Base-by-base conservation (phyloP, 2,888 invertebrate species). In the Byasa hedistus region DNA sequence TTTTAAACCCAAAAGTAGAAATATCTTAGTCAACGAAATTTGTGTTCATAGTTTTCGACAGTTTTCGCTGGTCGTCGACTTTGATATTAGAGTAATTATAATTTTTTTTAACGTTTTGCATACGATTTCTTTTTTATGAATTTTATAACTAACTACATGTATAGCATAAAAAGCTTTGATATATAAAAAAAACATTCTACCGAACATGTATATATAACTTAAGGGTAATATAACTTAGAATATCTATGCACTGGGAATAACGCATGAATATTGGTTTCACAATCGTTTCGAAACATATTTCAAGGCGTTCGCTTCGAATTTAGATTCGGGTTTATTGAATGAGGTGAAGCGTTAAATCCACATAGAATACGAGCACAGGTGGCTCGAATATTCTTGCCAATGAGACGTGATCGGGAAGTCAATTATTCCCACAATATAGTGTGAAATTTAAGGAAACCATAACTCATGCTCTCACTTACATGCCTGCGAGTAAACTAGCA, bases 321-420 rank as follows among this genome's bases (percentile, higher is more conserved):
- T 86, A 89, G 88, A 88, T 83, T 83, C 85, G 86, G 39, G 87
- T 89, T 89, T 89, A 88, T 90, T 87, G 87, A 86, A 83, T 83
- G 84, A 86, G 83, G 83, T 79, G 84, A 83, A 78, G 78, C 86
- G 86, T 85, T 89, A 90, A 89, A 89, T 85, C 85, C 89, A 87
- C 89, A 89, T 89, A 89, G 84, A 89, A 85, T 85, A 80, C 81
- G 85, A 79, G 86, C 89, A 84, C 91, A 91, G 89, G 89, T 90
- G 89, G 87, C 85, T 84, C 81, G 78, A 86, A 90, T 90, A 90
- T 87, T 88, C 54, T 79, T 85, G 85, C 88, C 89, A 89, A 90
- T 90, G 79, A 85, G 88, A 89, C 90, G 89, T 90, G 89, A 89
- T 88, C 88, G 83, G 90, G 85, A 88, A 89, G 55, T 66, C 66